Evolutionary conservation across 92 coral and sea anemone genomes (phyloP).

Genomic region (Phenganax stokvisi): DNA sequence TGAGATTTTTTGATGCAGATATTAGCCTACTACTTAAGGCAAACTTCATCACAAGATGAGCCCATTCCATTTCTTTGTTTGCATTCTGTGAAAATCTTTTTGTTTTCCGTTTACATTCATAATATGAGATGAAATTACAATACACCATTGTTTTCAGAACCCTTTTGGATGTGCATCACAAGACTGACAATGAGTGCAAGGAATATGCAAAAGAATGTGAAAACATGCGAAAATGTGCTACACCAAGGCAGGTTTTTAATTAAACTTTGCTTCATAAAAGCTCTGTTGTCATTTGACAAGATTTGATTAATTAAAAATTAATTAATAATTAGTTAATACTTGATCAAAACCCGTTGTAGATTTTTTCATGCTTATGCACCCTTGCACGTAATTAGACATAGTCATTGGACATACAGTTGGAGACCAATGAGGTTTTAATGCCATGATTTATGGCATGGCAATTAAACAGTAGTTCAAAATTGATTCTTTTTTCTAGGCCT

Average conservation of each 20-base stretch:
- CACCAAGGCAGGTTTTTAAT: conserved; percentile 69
- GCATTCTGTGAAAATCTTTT: background rate
- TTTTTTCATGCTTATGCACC: too few relatives aligned
- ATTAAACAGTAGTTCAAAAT: too few relatives aligned
- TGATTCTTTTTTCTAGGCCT: conserved; percentile 52
- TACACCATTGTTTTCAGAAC: conserved; percentile 51
- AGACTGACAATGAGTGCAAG: conserved; percentile 87
- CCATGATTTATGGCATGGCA: background rate
- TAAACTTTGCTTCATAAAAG: background rate
- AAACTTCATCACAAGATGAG: too few relatives aligned
- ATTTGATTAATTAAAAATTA: too few relatives aligned
- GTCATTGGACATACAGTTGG: background rate
- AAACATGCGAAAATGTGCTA: conserved; percentile 94
- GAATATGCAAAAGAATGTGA: conserved; percentile 81
- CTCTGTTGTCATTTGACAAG: background rate
- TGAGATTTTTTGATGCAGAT: background rate
- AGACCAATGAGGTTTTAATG: background rate
- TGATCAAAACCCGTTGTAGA: too few relatives aligned
- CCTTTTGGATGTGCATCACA: conserved; percentile 84
- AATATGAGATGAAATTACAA: too few relatives aligned
- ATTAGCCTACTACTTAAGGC: too few relatives aligned
- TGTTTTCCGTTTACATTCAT: background rate
- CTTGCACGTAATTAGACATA: too few relatives aligned
- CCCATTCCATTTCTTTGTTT: too few relatives aligned
- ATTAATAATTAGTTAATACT: too few relatives aligned